phyloP scores from a whole-genome alignment of 2,113 vertebrate genomes.

The Hylia prasina region DNA sequence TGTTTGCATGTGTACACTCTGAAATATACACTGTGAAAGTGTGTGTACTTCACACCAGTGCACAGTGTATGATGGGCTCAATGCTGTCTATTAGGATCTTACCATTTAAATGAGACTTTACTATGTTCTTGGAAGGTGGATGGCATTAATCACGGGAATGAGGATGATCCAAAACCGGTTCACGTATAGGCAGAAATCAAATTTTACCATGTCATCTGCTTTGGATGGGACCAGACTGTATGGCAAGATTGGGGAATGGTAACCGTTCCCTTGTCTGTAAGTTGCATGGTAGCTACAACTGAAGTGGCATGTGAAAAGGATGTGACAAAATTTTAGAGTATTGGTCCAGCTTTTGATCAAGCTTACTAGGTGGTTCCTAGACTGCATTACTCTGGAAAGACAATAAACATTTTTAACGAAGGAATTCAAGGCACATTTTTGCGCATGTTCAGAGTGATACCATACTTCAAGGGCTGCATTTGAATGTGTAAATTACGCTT shows the following conservation, averaged over 20 bases:
- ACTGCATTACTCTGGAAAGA: neutral
- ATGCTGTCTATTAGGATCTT: neutral
- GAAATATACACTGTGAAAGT: too few relatives aligned
- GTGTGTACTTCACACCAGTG: neutral
- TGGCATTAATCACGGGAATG: neutral
- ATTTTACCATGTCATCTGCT: neutral
- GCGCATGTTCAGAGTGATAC: neutral
- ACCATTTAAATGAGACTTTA: neutral
- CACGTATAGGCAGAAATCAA: neutral
- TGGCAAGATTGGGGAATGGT: neutral
- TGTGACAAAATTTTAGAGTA: neutral
- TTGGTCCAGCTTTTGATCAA: neutral
- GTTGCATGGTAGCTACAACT: neutral
- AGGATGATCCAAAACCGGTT: neutral
- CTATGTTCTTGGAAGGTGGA: neutral
- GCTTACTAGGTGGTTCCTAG: neutral
- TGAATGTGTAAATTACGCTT: neutral
- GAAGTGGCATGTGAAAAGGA: neutral
- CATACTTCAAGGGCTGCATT: neutral
- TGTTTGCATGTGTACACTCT: neutral
- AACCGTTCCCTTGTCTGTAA: neutral
- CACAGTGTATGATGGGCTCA: neutral
- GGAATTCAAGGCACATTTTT: neutral
- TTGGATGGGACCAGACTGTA: neutral
- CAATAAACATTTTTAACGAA: neutral